A percentile compares a stretch with the other conserved stretches of the same genome.
phyloP scores from a whole-genome alignment of 2,113 vertebrate species.

The Thalassarche chlororhynchos region DNA sequence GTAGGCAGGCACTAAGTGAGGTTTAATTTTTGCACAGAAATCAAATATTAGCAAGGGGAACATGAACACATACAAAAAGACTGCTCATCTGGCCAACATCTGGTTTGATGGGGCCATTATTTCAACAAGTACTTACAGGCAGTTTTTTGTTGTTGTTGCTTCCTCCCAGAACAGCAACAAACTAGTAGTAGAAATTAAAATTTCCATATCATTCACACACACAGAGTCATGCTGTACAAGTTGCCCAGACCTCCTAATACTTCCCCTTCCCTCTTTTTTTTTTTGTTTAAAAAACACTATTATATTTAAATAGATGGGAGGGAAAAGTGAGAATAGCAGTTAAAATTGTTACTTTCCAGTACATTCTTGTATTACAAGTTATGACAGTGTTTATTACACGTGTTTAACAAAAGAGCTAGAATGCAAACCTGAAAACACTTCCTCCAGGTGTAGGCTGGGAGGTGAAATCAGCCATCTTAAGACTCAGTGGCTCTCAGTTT shows the following conservation, averaged over 20 bases:
- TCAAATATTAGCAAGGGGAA: constrained; percentile 37
- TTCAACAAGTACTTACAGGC: constrained; percentile 43
- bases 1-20: background rate
- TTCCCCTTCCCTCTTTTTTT: background rate
- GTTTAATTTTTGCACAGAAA: constrained; percentile 12
- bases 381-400: background rate
- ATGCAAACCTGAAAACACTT: background rate
- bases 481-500: background rate
- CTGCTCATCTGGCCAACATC: constrained; percentile 35
- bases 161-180: constrained; percentile 58
- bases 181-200: constrained; percentile 21
- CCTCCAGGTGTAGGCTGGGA: background rate
- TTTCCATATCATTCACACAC: constrained; percentile 1
- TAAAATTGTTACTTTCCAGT: background rate
- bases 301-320: background rate
- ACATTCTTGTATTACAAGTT: background rate
- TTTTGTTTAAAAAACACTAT: background rate
- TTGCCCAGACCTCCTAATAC: background rate
- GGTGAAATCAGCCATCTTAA: background rate
- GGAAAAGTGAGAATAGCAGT: background rate
- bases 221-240: background rate
- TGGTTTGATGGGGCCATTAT: constrained; percentile 10
- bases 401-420: background rate
- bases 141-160: constrained; percentile 11
- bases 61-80: background rate